Conservation (phyloP, 2,888 invertebrate species). For the Eilema depressum region DNA sequence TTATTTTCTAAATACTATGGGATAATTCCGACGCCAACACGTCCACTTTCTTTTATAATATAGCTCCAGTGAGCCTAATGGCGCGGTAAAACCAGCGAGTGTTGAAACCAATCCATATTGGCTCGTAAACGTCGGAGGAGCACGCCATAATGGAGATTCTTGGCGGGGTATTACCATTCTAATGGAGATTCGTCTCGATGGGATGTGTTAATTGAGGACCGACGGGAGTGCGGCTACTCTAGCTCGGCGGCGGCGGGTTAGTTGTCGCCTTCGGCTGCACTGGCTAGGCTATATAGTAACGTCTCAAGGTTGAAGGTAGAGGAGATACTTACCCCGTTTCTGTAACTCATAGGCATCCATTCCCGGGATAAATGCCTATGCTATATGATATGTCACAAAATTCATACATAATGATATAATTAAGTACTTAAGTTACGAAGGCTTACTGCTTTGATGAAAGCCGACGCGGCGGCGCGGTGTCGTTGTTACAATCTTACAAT, state of each 20-base stretch:
- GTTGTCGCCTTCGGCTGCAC: too few species aligned
- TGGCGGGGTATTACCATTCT: conserved; percentile 10
- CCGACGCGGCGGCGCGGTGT: too few species aligned
- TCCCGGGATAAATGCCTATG: too few species aligned
- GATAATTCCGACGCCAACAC: background rate
- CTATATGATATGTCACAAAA: too few species aligned
- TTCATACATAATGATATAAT: too few species aligned
- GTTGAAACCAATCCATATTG: conserved; percentile 5
- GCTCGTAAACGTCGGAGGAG: conserved; percentile 4
- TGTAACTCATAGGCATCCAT: too few species aligned
- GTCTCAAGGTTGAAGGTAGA: too few species aligned
- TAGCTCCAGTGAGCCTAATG: conserved; percentile 3
- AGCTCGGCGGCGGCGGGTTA: background rate
- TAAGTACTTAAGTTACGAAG: background rate
- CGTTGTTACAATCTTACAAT: too few species aligned
- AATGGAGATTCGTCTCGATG: conserved; percentile 3
- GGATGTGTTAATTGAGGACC: conserved; percentile 10
- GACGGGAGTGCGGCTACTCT: background rate
- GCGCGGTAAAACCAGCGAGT: background rate
- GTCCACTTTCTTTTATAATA: background rate
- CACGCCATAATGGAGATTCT: background rate
- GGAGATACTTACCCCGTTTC: too few species aligned
- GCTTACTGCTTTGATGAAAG: background rate
- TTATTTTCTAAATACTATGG: background rate
- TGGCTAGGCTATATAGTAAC: too few species aligned